Percentiles rank a stretch among this genome's conserved stretches.
These are phyloP conservation scores for Coleophora flavipennella DNA, from an alignment of 2,888 invertebrate genomes.

Conservation along the genomic window DNA sequence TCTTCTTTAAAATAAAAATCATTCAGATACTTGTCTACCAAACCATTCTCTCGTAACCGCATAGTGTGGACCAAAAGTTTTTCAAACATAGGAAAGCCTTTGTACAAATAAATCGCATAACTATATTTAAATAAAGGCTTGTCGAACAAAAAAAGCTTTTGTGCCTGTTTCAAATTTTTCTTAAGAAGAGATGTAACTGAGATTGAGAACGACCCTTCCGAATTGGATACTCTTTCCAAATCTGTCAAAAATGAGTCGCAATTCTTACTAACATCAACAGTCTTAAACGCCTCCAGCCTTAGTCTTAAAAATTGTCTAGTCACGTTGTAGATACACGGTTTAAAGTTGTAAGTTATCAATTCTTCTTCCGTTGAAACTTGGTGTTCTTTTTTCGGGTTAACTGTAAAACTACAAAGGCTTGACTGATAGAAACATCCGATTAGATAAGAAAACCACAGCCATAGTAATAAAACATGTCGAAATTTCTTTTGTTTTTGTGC, in stretches of 20 bases:
- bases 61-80: conserved; percentile 22
- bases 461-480: conserved; percentile 22
- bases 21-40: conserved; percentile 13
- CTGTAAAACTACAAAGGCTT: conserved; percentile 22
- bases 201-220: conserved; percentile 23
- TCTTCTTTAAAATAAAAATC: too few species aligned
- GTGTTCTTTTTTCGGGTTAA: conserved; percentile 25
- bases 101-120: conserved; percentile 37
- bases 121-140: conserved; percentile 30
- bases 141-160: conserved; percentile 19
- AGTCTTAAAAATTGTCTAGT: too few species aligned
- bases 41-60: conserved; percentile 33
- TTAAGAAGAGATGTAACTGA: conserved; percentile 22
- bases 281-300: neutral
- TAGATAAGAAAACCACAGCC: conserved; percentile 35
- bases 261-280: neutral
- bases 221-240: conserved; percentile 19
- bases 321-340: conserved; percentile 24
- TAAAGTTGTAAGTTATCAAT: conserved; percentile 18
- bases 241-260: neutral
- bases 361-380: conserved; percentile 29
- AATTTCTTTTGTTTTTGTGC: conserved; percentile 11
- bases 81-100: conserved; percentile 38
- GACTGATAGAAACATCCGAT: conserved; percentile 24
- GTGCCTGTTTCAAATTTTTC: conserved; percentile 23